Conservation (phyloP, 2,113 vertebrate species). For the Alouatta palliata region DNA sequence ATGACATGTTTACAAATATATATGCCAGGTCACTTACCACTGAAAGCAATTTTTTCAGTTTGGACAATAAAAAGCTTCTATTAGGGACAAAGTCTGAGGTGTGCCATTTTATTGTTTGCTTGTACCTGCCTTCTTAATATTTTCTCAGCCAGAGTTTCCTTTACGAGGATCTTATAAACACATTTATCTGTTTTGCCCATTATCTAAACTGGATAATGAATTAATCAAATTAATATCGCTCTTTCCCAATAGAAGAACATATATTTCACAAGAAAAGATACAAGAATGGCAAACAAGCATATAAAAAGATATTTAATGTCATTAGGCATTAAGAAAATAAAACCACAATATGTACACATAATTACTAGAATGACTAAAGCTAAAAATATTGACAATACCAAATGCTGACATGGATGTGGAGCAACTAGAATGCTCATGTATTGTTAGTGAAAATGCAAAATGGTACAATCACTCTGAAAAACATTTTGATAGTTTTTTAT, state of each 20-base stretch:
- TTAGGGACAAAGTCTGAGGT: not conserved
- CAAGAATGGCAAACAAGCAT: not conserved
- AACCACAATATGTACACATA: not conserved
- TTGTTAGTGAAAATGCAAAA: not conserved
- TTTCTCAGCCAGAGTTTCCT: slow-evolving; percentile 30
- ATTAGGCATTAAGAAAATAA: slow-evolving; percentile 16
- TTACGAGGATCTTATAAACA: not conserved
- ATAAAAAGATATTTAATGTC: not conserved
- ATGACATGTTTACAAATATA: not conserved
- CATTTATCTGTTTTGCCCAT: not conserved
- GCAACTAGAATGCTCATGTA: not conserved
- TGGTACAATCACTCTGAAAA: not conserved
- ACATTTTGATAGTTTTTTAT: not conserved
- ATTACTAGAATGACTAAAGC: not conserved
- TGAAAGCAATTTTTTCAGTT: slow-evolving; percentile 3
- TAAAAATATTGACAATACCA: not conserved
- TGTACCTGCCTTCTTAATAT: not conserved
- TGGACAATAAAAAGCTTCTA: not conserved
- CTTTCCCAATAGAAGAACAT: not conserved
- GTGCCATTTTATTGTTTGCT: not conserved
- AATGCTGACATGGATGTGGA: not conserved
- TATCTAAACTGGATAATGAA: not conserved
- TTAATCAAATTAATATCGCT: not conserved
- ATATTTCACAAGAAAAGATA: not conserved
- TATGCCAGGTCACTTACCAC: not conserved